phyloP scores from a whole-genome alignment of 2,113 vertebrate genomes.

The Tachuris rubrigastra region DNA sequence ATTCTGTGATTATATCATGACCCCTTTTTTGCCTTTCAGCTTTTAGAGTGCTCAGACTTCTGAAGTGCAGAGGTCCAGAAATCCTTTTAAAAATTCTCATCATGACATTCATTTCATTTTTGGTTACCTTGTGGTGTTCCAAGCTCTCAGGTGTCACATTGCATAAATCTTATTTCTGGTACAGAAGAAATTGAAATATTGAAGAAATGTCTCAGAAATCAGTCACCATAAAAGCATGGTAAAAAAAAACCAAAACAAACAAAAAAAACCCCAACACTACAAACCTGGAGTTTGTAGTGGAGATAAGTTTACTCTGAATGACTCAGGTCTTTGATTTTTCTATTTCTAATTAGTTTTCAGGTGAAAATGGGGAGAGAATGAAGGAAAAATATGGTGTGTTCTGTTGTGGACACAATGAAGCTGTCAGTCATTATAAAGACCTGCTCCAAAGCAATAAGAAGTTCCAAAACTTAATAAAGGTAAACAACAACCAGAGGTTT shows the following conservation, averaged over 20 bases:
- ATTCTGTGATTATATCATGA: background rate
- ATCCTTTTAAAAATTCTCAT: background rate
- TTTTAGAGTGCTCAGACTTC: background rate
- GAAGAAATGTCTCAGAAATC: background rate
- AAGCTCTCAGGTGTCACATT: background rate
- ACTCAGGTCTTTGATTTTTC: background rate
- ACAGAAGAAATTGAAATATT: background rate
- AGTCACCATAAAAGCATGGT: background rate
- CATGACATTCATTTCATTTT: background rate
- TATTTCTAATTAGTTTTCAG: conserved; percentile 85
- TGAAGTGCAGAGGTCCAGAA: background rate
- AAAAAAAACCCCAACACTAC: too few species aligned
- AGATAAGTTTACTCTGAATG: background rate
- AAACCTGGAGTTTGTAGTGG: background rate
- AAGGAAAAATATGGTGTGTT: conserved; percentile 89
- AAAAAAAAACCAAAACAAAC: background rate
- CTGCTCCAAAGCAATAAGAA: conserved; percentile 92
- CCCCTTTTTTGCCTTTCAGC: background rate
- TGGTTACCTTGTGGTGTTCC: background rate
- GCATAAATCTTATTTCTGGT: background rate
- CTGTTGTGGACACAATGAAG: conserved; percentile 90
- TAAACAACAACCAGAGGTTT: conserved; percentile 42
- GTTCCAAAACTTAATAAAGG: conserved; percentile 93
- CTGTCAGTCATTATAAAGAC: conserved; percentile 89
- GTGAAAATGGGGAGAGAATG: conserved; percentile 88